These are phyloP conservation scores for Acrocephalus scirpaceus DNA, from an alignment of 2,797 vertebrate species.

Conservation along the genomic window DNA sequence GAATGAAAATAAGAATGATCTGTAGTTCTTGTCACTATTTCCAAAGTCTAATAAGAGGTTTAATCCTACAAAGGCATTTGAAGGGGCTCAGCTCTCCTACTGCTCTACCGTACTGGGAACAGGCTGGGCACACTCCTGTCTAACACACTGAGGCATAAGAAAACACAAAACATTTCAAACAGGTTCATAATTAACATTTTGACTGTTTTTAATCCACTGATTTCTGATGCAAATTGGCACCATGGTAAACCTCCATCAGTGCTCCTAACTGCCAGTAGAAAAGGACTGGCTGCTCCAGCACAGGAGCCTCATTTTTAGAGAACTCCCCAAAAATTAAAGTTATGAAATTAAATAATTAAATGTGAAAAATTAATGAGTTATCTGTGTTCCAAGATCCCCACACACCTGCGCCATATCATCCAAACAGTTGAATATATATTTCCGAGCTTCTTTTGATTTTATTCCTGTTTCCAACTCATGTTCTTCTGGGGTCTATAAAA, in stretches of 20 bases:
- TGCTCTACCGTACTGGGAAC: background rate
- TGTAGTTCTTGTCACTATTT: background rate
- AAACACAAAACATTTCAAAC: background rate
- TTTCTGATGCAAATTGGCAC: background rate
- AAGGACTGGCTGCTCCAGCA: background rate
- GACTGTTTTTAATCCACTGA: background rate
- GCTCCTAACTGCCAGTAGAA: background rate
- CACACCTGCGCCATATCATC: slow-evolving; percentile 98
- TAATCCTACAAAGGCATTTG: background rate
- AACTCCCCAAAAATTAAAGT: background rate
- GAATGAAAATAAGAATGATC: background rate
- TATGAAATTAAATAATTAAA: background rate
- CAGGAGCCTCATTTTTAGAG: background rate
- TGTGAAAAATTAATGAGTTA: background rate
- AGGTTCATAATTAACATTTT: background rate
- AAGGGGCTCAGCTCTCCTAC: background rate
- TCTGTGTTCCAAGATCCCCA: background rate
- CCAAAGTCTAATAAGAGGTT: background rate
- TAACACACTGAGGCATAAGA: background rate
- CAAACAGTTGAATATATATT: slow-evolving; percentile 98
- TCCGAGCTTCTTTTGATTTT: slow-evolving; percentile 97
- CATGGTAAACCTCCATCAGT: background rate
- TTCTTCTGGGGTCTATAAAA: slow-evolving; percentile 89
- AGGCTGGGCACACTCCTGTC: background rate
- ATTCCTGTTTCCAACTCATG: slow-evolving; percentile 96